Evolutionary conservation across 2,113 vertebrate species (phyloP), one percentile per base, ranked within the genome.

Genomic region (Anser cygnoides): DNA sequence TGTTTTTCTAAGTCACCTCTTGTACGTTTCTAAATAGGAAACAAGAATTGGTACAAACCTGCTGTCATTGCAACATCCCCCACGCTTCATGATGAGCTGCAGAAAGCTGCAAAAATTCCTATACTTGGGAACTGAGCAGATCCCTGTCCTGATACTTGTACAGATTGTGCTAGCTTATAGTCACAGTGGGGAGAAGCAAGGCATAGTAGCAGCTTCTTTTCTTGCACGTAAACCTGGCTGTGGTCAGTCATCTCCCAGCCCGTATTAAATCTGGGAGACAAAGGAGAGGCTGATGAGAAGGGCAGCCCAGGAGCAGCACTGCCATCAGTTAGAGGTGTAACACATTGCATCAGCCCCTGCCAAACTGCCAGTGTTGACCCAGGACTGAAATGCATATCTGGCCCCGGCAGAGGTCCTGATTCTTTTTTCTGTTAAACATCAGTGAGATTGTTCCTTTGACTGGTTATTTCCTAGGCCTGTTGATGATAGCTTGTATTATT

Each of bases 401-500:
- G 31, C 41, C 63, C 50, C 29, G 10, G 4, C 13, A 22, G 58
- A 55, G 28, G 7, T 33, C 41, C 37, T 52, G 17, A 49, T 50
- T 37, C 5, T 16, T 35, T n/a, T 68, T 79, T 79, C 22, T 5
- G 29, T 89, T 73, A 62, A 54, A 20, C 14, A 35, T 44, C 35
- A 87, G 46, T 77, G 57, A 71, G 50, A 25, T 5, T 8, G 71
- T 67, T 70, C n/a, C 66, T 10, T 46, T 41, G 41, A 50, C 46
- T 8, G 37, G 18, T n/a, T 71, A 66, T 62, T 76, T 87, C 65
- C 71, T n/a, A 23, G n/a, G 23, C 66, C 41, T 68, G 20, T 26
- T 41, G 0, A 0, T 41, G 2, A 1, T 25, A 12, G 17, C 4
- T 79, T 28, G 2, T 90, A 22, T 3, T 87, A 65, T 23, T 49